A percentile compares a stretch with the other conserved stretches of the same genome.
Evolutionary conservation across 2,797 vertebrate genomes (phyloP).

Genomic region (Tenualosa ilisha): DNA sequence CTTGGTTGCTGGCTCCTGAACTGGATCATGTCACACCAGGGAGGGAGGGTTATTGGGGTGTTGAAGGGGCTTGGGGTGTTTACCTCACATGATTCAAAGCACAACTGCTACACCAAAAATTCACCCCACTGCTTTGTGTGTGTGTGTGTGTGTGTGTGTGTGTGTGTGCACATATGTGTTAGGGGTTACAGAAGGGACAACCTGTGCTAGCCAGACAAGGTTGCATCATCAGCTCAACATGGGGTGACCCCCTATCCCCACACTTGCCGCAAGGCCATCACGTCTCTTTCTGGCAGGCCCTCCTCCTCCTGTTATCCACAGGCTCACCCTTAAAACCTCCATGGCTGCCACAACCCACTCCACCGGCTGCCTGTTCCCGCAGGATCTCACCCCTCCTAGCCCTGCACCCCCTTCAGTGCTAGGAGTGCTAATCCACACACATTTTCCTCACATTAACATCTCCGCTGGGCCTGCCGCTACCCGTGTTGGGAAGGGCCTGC

Average conservation of each 20-base stretch:
- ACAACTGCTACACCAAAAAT: background rate
- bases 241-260: background rate
- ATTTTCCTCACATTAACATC: constrained; percentile 14
- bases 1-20: constrained; percentile 52
- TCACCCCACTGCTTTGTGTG: background rate
- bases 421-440: background rate
- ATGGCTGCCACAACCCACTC: constrained; percentile 20
- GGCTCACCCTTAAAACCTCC: background rate
- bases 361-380: background rate
- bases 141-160: background rate
- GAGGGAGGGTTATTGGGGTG: background rate
- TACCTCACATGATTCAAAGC: background rate
- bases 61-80: background rate
- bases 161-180: background rate
- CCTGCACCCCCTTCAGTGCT: background rate
- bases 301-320: constrained; percentile 32
- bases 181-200: background rate
- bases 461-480: background rate
- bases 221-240: background rate
- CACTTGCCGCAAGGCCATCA: background rate
- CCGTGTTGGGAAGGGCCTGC: background rate
- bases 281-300: too few relatives aligned
- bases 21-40: background rate
- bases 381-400: background rate
- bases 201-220: constrained; percentile 4